Percentiles rank a stretch among this genome's conserved stretches.
These are phyloP conservation scores for Spatula clypeata DNA, from an alignment of 2,797 vertebrate species.

Conservation along the genomic window DNA sequence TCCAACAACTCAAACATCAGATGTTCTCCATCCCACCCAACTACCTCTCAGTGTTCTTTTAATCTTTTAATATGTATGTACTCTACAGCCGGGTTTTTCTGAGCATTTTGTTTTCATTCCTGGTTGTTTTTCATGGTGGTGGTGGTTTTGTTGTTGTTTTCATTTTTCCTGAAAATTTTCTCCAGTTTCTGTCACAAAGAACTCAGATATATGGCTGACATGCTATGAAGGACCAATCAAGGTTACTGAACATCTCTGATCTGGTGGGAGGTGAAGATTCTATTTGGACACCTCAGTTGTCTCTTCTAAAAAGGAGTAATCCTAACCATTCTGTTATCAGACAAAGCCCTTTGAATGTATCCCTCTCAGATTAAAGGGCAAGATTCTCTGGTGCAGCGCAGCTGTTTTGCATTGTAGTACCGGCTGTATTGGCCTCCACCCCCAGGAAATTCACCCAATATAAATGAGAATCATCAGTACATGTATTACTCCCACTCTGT, in stretches of 20 bases:
- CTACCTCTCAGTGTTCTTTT: background rate
- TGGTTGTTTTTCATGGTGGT: no score
- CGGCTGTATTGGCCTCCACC: conserved; percentile 23
- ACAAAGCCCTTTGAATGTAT: conserved; percentile 49
- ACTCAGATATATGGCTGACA: background rate
- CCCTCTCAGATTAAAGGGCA: conserved; percentile 60
- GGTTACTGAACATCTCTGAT: background rate
- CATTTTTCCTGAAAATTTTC: background rate
- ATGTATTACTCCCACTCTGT: conserved; percentile 31
- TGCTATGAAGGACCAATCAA: background rate
- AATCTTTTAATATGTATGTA: background rate
- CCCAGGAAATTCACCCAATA: conserved; percentile 33
- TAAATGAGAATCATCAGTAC: conserved; percentile 13
- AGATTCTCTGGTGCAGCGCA: conserved; percentile 3
- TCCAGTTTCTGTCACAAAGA: background rate
- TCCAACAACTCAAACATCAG: background rate
- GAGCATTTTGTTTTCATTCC: background rate
- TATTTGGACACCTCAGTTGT: conserved; percentile 35
- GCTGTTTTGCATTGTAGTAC: conserved; percentile 35
- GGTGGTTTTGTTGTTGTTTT: no score
- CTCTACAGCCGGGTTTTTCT: background rate
- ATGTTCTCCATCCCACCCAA: background rate
- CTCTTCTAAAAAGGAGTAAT: conserved; percentile 51
- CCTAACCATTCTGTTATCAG: conserved; percentile 38
- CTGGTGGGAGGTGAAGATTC: conserved; percentile 38